Base-by-base conservation (phyloP, 1,140 invertebrate species). In the Babylonia areolata region DNA sequence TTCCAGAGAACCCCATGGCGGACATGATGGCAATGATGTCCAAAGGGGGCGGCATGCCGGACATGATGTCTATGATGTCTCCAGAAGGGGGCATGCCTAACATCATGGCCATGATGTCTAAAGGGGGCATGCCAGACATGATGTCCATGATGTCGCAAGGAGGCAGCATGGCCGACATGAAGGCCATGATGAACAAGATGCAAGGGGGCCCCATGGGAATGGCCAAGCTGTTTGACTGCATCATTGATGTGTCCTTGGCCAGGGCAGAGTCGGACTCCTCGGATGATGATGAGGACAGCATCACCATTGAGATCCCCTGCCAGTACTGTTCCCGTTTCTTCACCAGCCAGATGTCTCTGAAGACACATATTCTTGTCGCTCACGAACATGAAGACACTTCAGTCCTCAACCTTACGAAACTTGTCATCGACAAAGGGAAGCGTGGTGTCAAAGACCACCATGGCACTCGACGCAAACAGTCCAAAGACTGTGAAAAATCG, bases 351-450 rank as follows among this genome's bases (percentile, higher is more conserved):
- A 73, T 84, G 64, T 31, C 64, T 28, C 82, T 84, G 20, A 84
- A 84, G 39, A 84, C 82, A 1, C 82, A 84, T 39, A 84, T 84
- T 5, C 82, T 84, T 20, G 39, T 84, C 39, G 82, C 69, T 46
- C 82, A 84, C 69, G 82, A 84, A n/a, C 37, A 75, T 33, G 82
- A 84, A 73, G 82, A 84, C 69, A 28, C 82, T 42, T 84, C 82
- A 2, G 64, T 73, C 40, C 69, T 84, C 23, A 84, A 84, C 69
- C 39, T 84, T 20, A 71, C 31, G n/a, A 71, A 73, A 23, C 69
- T 84, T 17, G 58, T 33, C 31, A 75, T 75, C n/a, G 82, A 84
- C 40, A 84, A 73, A 33, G 82, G 82, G 1, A 71, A 84, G n/a
- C 64, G 82, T 12, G 23, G 39, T 31, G 17, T 39, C n/a, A 84